Percentiles rank a stretch among this genome's conserved stretches.
phyloP scores from a whole-genome alignment of 2,888 invertebrate genomes.

The Petrolisthes manimaculis region DNA sequence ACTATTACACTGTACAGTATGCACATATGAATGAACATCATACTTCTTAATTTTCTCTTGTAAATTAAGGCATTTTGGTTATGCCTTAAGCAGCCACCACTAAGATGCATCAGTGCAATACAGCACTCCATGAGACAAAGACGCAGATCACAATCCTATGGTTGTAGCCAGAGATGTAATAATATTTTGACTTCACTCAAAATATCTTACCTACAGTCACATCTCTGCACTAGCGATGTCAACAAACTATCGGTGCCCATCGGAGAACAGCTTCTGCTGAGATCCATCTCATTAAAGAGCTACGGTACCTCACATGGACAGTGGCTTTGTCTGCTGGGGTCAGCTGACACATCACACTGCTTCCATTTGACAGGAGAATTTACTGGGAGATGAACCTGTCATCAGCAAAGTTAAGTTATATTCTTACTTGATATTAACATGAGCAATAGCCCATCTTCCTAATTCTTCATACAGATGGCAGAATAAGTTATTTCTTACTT shows the following conservation, averaged over 20 bases:
- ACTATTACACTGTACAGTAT: too few relatives aligned
- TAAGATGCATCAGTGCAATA: background rate
- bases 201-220: slow-evolving; percentile 40
- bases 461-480: background rate
- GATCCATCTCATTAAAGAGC: slow-evolving; percentile 41
- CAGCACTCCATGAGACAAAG: background rate
- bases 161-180: background rate
- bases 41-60: too few relatives aligned
- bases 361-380: slow-evolving; percentile 42
- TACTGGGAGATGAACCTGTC: slow-evolving; percentile 48
- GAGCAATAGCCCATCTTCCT: slow-evolving; percentile 27
- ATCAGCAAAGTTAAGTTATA: slow-evolving; percentile 48
- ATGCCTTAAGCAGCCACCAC: too few relatives aligned
- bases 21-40: too few relatives aligned
- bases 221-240: slow-evolving; percentile 45
- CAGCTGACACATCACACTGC: slow-evolving; percentile 29
- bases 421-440: slow-evolving; percentile 25
- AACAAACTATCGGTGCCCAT: slow-evolving; percentile 39
- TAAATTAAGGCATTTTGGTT: too few relatives aligned
- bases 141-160: background rate
- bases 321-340: slow-evolving; percentile 30
- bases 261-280: slow-evolving; percentile 25
- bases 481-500: background rate
- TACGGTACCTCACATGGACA: slow-evolving; percentile 33
- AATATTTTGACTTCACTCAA: slow-evolving; percentile 2